A percentile compares a stretch with the other conserved stretches of the same genome.
Conservation (phyloP, 1,140 invertebrate genomes). For the Ridgeia piscesae region DNA sequence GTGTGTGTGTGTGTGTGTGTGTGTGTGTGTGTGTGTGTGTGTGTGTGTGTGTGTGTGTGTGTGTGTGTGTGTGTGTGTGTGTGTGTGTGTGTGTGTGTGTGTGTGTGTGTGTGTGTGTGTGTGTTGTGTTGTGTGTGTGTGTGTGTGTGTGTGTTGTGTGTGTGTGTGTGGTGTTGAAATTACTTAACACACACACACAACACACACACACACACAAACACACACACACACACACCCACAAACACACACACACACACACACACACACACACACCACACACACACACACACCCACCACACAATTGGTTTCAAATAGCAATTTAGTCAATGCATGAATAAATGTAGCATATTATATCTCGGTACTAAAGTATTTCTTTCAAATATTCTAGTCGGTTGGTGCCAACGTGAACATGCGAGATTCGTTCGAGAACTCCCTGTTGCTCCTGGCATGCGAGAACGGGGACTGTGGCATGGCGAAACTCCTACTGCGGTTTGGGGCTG, state of each 20-base stretch:
- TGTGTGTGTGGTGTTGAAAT: no score
- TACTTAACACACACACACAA: background rate
- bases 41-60: no score
- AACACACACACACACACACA: background rate
- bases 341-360: background rate
- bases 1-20: no score
- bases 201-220: background rate
- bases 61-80: no score
- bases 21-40: no score
- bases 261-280: no score
- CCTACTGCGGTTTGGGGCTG: background rate
- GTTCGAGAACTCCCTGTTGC: constrained; percentile 29
- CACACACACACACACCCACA: background rate
- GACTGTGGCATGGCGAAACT: background rate
- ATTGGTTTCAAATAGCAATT: background rate
- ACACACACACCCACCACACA: background rate
- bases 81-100: no score
- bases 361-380: background rate
- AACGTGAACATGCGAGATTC: constrained; percentile 23
- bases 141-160: no score
- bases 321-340: background rate
- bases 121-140: no score
- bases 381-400: constrained; percentile 16
- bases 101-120: no score
- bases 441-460: constrained; percentile 28